Evolutionary conservation across 2,113 vertebrate genomes (phyloP), one percentile per base, ranked within the genome.

Genomic region (rat (Rattus norvegicus)): DNA sequence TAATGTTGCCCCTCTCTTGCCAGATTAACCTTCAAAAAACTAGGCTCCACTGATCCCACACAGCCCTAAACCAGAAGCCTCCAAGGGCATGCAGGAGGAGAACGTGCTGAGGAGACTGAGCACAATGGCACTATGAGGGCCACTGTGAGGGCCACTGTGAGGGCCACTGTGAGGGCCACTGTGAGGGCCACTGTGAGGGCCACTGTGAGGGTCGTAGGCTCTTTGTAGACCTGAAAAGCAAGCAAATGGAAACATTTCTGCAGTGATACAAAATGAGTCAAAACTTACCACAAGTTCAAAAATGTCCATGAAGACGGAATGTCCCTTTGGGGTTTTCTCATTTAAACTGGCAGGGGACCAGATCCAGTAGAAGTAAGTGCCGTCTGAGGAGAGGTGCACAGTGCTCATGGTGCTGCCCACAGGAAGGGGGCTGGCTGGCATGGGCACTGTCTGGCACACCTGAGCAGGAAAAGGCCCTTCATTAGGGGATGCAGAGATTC

Each of bases 301-400:
- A 97, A 99, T 98, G 97, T 99, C 99, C 99, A 99, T 99, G 98
- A 99, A 99, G 96, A 99, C 99, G 56, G 99, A 99, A 97, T 99
- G 99, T 92, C 99, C 99, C 98, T 99, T 99, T 28, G 99, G 99
- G 9, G 99, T 99, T 98, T 99, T 99, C 98, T 99, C 99, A 36
- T 99, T 99, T 97, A 99, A 99, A 97, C 99, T 99, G 92, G 99
- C 99, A 90, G 99, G 99, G 94, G 99, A 99, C 99, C 99, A 99
- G 97, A 99, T 99, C 99, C 99, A 99, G 97, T 99, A 99, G 98
- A 99, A 99, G 95, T 99, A 99, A 47, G 99, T 99, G 49, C 99
- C 99, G 75, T 99, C 99, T 67, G 99, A 99, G 98, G 99, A 99
- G 91, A 99, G 99, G 97, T 99, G 99, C 90, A 99, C 99, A 0